Base-by-base conservation (phyloP, 2,797 vertebrate genomes). In the Protosalanx chinensis region DNA sequence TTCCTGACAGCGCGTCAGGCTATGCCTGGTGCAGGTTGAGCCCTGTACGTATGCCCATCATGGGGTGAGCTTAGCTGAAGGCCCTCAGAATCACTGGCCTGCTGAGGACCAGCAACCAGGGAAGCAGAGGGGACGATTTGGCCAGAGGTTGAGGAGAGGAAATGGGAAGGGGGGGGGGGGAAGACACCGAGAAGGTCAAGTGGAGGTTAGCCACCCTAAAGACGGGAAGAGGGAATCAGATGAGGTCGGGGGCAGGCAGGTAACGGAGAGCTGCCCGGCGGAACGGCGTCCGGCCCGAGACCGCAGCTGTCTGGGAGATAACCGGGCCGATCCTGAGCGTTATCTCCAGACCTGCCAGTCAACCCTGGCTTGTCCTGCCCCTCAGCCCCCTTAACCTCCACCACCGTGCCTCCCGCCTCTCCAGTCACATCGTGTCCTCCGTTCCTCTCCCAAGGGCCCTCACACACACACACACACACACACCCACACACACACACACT, bases 311-410 rank as follows among this genome's bases (percentile, higher is more conserved):
- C 69, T 63, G 49, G 74, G 73, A 8, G 82, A 86, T 88, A 75
- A 73, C 75, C 76, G 67, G 67, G 74, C 85, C 78, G 88, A 88
- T 87, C 87, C 5, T 60, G 61, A 51, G 71, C 70, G 76, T 80
- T 88, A 89, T 88, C 86, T 79, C 71, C 57, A 72, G 74, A 72
- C 75, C 75, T 63, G 81, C 73, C 83, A 84, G 76, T 89, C 87
- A 84, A 74, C 29, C 18, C 74, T 82, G 73, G 41, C 7, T 13
- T 46, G 41, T 13, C 41, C 41, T 37, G 5, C 53, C 5, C 53
- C 18, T n/a, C 56, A 23, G 18, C 56, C 18, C 56, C 2, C 56
- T 5, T 5, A n/a, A 6, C 16, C 56, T 6, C n/a, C 56, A 6
- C 6, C 18, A 5, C 18, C 23, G 13, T 58, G n/a, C 6, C 10